These are phyloP conservation scores for Lophotis ruficrista DNA, from an alignment of 2,113 vertebrate species.

Conservation along the genomic window DNA sequence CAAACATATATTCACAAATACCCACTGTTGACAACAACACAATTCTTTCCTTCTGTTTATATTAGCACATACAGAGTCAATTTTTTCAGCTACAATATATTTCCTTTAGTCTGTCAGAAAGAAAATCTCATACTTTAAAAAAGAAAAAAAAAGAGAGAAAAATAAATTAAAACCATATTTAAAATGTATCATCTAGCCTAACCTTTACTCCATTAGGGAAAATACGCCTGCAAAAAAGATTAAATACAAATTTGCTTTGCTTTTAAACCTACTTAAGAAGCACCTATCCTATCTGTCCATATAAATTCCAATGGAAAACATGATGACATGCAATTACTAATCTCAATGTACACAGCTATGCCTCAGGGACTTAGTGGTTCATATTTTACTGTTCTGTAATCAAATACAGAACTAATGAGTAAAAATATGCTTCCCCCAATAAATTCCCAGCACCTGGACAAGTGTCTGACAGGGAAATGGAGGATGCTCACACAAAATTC, in stretches of 20 bases:
- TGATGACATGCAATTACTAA: conserved; percentile 96
- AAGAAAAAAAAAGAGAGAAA: conserved; percentile 35
- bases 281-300: conserved; percentile 80
- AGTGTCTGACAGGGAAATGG: conserved; percentile 84
- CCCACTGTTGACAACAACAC: conserved; percentile 20
- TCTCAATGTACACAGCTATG: conserved; percentile 88
- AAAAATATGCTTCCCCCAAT: conserved; percentile 87
- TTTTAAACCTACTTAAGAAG: conserved; percentile 83
- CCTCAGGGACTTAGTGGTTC: conserved; percentile 89
- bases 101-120: conserved; percentile 55
- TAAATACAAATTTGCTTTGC: conserved; percentile 84
- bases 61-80: conserved; percentile 21
- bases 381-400: conserved; percentile 93
- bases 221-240: conserved; percentile 78
- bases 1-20: conserved; percentile 36
- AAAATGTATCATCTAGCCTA: conserved; percentile 78
- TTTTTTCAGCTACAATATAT: conserved; percentile 52
- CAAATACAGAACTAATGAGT: conserved; percentile 94
- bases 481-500: conserved; percentile 80
- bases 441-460: conserved; percentile 85
- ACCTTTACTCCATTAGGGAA: conserved; percentile 81
- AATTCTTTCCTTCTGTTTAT: conserved; percentile 22
- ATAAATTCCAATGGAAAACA: conserved; percentile 88
- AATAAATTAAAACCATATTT: conserved; percentile 76
- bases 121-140: conserved; percentile 65